Base-by-base conservation (phyloP, 2,113 vertebrate species). In the Caranx melampygus region DNA sequence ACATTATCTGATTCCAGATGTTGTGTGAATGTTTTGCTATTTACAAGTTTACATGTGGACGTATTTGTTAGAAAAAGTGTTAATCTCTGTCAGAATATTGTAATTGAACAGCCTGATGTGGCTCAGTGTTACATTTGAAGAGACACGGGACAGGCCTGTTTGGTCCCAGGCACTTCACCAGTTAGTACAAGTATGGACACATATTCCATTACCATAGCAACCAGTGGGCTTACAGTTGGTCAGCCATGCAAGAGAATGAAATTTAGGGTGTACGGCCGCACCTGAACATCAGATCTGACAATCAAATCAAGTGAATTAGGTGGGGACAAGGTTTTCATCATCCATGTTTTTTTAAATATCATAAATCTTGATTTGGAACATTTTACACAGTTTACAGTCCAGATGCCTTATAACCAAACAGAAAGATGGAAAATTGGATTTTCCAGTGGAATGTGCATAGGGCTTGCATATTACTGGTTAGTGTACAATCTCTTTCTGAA, bases 341-440 rank as follows among this genome's bases (percentile, higher is more conserved):
- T 61, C 51, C 47, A 52, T 8, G 8, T 45, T 3, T 45, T 77
- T 75, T 75, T 59, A 2, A 75, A 81, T 70, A 65, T 60, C 74
- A 87, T 87, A 51, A 26, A 78, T 90, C 82, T 87, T 80, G 59
- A 78, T 88, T 88, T 74, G 33, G 49, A 78, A 67, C 75, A 77
- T 49, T 74, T 49, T 49, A 45, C 15, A 47, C 52, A 59, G 47
- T 85, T 78, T 72, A 60, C 42, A 58, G 45, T 44, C 26, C 69
- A 49, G 59, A 1, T 57, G 10, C 60, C 33, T 74, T 11, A 69
- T 70, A 69, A 79, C 60, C 51, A 72, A 45, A 82, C 51, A 75
- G 74, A 86, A 82, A 61, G 64, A 81, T 80, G 52, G 55, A 64
- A 79, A 83, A 86, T 77, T 69, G 31, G 49, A 79, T 77, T 82